Percentiles rank a stretch among this genome's conserved stretches.
Conservation (phyloP, 92 coral and sea anemone species). For the Epizoanthus scotinus region DNA sequence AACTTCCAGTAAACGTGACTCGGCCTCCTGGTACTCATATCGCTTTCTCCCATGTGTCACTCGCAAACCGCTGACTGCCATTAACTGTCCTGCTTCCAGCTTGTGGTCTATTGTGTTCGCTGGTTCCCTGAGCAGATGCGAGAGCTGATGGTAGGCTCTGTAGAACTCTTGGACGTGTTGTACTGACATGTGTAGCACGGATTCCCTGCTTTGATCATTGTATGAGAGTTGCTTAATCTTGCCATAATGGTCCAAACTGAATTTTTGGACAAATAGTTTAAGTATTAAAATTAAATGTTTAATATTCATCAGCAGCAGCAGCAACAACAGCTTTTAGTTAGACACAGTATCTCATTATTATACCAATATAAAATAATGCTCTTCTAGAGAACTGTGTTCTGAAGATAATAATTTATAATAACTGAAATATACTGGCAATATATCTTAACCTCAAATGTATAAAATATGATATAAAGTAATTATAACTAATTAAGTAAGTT, state of each 20-base stretch:
- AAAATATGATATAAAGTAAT: too few relatives aligned
- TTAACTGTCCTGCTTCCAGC: conserved; percentile 31
- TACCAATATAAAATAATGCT: too few relatives aligned
- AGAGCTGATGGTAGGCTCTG: conserved; percentile 30
- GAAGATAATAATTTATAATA: too few relatives aligned
- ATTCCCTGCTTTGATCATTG: conserved; percentile 22
- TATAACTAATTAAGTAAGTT: too few relatives aligned
- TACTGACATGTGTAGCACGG: conserved; percentile 9
- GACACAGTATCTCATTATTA: too few relatives aligned
- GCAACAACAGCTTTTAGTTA: too few relatives aligned
- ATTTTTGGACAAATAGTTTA: background rate
- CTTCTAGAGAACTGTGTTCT: too few relatives aligned
- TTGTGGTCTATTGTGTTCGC: conserved; percentile 25
- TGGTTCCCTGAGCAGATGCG: conserved; percentile 1
- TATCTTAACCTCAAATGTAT: too few relatives aligned
- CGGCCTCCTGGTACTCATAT: conserved; percentile 9
- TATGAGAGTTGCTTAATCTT: conserved; percentile 17
- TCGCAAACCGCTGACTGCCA: conserved; percentile 21
- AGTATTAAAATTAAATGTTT: too few relatives aligned
- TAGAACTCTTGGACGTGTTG: conserved; percentile 33
- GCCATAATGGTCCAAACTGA: conserved; percentile 42
- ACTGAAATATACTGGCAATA: too few relatives aligned
- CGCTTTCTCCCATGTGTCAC: conserved; percentile 36
- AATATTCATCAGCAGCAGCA: too few relatives aligned
- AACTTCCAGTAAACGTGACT: conserved; percentile 35